These are phyloP conservation scores for Endotricha flammealis DNA, from an alignment of 2,888 invertebrate species.

Conservation along the genomic window DNA sequence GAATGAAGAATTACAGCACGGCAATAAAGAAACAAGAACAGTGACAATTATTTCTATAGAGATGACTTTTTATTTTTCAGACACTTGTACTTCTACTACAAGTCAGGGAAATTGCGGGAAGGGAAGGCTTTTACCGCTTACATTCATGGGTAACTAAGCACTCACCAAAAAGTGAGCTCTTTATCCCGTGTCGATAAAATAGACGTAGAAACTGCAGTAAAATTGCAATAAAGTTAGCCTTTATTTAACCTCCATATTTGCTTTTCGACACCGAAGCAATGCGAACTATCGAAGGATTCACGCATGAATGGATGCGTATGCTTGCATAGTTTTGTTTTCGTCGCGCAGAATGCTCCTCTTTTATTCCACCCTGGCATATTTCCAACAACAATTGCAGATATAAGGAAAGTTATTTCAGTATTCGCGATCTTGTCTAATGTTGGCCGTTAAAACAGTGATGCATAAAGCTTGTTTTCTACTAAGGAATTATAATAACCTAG, in stretches of 20 bases:
- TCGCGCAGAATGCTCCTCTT: background rate
- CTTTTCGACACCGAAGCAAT: background rate
- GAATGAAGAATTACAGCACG: too few relatives aligned
- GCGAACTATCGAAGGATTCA: slow-evolving; percentile 8
- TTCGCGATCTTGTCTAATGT: slow-evolving; percentile 4
- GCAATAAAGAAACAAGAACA: too few relatives aligned
- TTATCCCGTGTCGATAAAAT: too few relatives aligned
- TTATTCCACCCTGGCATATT: slow-evolving; percentile 5
- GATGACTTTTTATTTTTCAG: too few relatives aligned
- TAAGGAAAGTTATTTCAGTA: slow-evolving; percentile 6
- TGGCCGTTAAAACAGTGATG: background rate
- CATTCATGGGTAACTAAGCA: too few relatives aligned
- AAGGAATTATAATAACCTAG: background rate
- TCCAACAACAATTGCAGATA: slow-evolving; percentile 8
- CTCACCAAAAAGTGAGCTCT: too few relatives aligned
- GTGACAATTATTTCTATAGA: too few relatives aligned
- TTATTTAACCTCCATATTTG: background rate
- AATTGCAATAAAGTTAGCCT: background rate
- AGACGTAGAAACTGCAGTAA: background rate
- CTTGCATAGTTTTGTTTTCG: slow-evolving; percentile 6
- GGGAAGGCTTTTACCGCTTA: too few relatives aligned
- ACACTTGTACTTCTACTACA: too few relatives aligned
- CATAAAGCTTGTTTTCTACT: background rate
- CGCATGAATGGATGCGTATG: slow-evolving; percentile 3
- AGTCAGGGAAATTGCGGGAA: too few relatives aligned